Evolutionary conservation across 2,797 vertebrate species (phyloP).

Genomic region (Steatocranus sp.): DNA sequence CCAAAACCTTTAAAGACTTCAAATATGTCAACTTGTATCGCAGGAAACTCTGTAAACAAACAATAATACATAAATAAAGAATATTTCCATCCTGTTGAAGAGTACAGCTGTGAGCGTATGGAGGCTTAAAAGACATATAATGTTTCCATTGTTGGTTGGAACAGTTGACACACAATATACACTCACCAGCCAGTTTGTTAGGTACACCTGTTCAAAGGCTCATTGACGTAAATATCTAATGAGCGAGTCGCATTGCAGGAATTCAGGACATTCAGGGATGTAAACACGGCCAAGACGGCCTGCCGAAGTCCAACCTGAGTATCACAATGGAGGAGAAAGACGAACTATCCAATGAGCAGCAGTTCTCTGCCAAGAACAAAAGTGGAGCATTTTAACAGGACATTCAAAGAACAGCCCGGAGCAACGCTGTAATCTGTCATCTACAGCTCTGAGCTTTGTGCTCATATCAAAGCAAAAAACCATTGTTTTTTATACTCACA

Average conservation of each 20-base stretch:
- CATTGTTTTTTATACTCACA: background rate
- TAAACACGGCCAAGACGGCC: background rate
- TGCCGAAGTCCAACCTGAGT: background rate
- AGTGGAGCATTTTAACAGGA: background rate
- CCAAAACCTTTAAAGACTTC: background rate
- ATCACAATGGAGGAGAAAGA: background rate
- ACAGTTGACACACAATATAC: background rate
- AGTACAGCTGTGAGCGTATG: fast-evolving
- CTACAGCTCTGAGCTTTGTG: constrained; percentile 15
- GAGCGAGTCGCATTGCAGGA: background rate
- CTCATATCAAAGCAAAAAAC: constrained; percentile 6
- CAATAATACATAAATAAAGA: background rate
- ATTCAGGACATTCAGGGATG: background rate
- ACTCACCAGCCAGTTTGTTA: background rate
- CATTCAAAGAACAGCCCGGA: background rate
- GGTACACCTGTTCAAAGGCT: background rate
- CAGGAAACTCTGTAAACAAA: background rate
- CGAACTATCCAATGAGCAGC: background rate
- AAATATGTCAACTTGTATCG: background rate
- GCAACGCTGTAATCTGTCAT: constrained; percentile 17
- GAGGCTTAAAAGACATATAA: background rate
- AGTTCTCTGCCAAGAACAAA: background rate
- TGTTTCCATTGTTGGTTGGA: background rate
- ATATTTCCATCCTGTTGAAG: background rate
- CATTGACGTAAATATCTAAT: background rate